Percentiles rank a stretch among this genome's conserved stretches.
phyloP scores from a whole-genome alignment of 2,113 vertebrate genomes.

The Trichechus manatus region DNA sequence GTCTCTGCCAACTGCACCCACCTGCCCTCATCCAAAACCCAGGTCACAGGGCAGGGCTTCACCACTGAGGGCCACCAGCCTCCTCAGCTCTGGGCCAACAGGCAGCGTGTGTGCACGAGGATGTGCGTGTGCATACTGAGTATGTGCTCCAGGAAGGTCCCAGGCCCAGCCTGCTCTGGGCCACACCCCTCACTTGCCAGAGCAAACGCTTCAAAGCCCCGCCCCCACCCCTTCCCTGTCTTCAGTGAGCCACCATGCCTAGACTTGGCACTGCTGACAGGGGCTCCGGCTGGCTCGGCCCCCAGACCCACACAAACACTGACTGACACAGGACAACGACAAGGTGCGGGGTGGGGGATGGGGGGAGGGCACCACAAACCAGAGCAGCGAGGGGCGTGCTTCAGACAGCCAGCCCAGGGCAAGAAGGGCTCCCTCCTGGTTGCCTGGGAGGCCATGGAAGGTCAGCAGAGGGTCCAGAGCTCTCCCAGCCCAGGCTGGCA shows the following conservation, averaged over 20 bases:
- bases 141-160: not conserved
- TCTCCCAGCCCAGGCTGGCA: not conserved
- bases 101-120: not conserved
- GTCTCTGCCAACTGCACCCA: not conserved
- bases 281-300: conserved; percentile 73
- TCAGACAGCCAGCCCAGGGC: not conserved
- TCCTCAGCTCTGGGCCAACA: not conserved
- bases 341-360: not conserved
- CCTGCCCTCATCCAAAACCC: conserved; percentile 1
- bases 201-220: conserved; percentile 4
- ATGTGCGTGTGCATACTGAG: not conserved
- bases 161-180: not conserved
- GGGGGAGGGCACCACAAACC: conserved; percentile 65
- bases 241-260: conserved; percentile 17
- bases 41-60: not conserved
- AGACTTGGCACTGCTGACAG: not conserved
- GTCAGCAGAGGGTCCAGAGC: conserved; percentile 45
- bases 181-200: not conserved
- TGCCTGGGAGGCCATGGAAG: conserved; percentile 19
- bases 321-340: conserved; percentile 75
- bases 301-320: conserved; percentile 74
- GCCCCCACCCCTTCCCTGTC: not conserved
- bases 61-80: not conserved
- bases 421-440: conserved; percentile 45
- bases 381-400: conserved; percentile 44